A percentile compares a stretch with the other conserved stretches of the same genome.
These are phyloP conservation scores for Macquaria ambigua DNA, from an alignment of 2,113 vertebrate genomes.

Conservation along the genomic window DNA sequence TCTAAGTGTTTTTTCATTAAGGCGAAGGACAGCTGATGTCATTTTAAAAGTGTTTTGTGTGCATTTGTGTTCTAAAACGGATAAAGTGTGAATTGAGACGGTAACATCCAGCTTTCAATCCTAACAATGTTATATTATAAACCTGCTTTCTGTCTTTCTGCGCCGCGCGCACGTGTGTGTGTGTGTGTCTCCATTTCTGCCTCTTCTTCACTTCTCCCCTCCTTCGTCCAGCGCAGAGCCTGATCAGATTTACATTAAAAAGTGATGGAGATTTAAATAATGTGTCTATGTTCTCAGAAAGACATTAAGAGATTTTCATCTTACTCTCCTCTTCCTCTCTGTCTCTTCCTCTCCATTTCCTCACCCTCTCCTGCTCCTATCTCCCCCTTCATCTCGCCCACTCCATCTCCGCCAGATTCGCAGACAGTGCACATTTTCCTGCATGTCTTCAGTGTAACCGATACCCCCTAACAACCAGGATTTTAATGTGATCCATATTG, in stretches of 20 bases:
- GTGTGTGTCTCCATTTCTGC: constrained; percentile 25
- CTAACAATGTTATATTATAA: constrained; percentile 51
- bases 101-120: constrained; percentile 42
- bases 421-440: constrained; percentile 91
- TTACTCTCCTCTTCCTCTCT: constrained; percentile 86
- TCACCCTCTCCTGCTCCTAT: constrained; percentile 84
- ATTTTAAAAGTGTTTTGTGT: constrained; percentile 33
- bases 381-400: constrained; percentile 87
- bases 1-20: constrained; percentile 45
- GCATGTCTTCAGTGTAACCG: constrained; percentile 89
- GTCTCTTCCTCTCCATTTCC: constrained; percentile 79
- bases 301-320: constrained; percentile 90
- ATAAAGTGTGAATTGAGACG: constrained; percentile 21
- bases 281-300: constrained; percentile 93
- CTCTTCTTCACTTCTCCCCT: constrained; percentile 84
- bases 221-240: constrained; percentile 84
- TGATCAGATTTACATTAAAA: constrained; percentile 97
- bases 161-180: constrained; percentile 10
- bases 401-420: constrained; percentile 89
- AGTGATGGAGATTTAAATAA: constrained; percentile 93
- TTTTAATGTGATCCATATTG: constrained; percentile 86
- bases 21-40: background rate
- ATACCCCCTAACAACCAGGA: constrained; percentile 83
- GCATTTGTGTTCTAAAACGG: constrained; percentile 26
- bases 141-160: background rate